Conservation (phyloP, 2,113 vertebrate species). For the Aldabrachelys gigantea region DNA sequence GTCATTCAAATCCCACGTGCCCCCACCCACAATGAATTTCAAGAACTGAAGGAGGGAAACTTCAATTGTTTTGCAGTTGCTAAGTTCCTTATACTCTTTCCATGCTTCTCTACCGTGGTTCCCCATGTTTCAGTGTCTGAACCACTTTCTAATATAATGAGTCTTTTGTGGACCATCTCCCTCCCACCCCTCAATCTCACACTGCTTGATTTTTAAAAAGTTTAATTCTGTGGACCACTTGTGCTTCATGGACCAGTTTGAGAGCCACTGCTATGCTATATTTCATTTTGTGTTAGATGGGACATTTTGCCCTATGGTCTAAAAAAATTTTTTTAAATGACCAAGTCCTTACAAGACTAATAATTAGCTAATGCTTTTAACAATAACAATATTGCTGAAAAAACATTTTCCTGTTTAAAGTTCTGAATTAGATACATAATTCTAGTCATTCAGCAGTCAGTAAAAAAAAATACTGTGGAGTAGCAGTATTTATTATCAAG, state of each 20-base stretch:
- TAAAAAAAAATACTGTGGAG: not conserved
- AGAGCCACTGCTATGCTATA: not conserved
- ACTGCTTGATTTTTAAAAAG: not conserved
- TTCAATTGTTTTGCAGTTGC: not conserved
- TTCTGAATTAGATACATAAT: not conserved
- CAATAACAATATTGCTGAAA: not conserved
- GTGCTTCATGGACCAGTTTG: not conserved
- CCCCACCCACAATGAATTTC: accelerated
- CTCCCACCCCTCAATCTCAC: not conserved
- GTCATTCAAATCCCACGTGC: not conserved
- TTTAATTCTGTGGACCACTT: not conserved
- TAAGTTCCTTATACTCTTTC: not conserved
- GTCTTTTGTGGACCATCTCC: not conserved
- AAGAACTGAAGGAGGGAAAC: not conserved
- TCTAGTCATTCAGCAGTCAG: not conserved
- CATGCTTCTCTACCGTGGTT: not conserved
- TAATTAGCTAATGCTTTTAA: not conserved
- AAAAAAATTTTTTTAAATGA: not conserved
- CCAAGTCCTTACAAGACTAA: not conserved
- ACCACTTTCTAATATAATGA: not conserved
- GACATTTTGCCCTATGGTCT: not conserved
- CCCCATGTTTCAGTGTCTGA: not conserved
- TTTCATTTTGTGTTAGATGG: not conserved
- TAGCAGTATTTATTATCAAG: not conserved
- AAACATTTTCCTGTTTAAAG: not conserved